Evolutionary conservation across 2,888 invertebrate genomes (phyloP).

Genomic region (Tiliacea aurago): DNA sequence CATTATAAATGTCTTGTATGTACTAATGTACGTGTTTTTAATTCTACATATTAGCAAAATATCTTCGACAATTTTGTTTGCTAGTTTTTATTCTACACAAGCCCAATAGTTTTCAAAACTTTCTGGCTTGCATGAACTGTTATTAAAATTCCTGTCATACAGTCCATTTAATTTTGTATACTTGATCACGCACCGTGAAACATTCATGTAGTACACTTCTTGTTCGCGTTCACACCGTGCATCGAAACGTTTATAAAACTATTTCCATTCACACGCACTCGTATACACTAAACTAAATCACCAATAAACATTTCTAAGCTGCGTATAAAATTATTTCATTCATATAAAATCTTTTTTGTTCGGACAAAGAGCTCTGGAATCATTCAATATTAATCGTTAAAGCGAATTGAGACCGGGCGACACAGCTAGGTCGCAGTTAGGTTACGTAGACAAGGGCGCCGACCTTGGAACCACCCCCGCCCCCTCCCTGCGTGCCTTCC

Average conservation of each 20-base stretch:
- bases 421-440: slow-evolving; percentile 84
- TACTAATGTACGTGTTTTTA: slow-evolving; percentile 9
- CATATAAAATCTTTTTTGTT: slow-evolving; percentile 45
- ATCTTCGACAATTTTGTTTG: slow-evolving; percentile 17
- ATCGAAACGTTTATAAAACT: slow-evolving; percentile 53
- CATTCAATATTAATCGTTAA: slow-evolving; percentile 83
- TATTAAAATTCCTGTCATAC: slow-evolving; percentile 50
- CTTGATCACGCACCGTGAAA: slow-evolving; percentile 47
- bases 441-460: slow-evolving; percentile 86
- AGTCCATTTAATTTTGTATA: slow-evolving; percentile 47
- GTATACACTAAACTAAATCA: slow-evolving; percentile 33
- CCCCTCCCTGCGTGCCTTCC: slow-evolving; percentile 46
- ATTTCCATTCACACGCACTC: slow-evolving; percentile 50
- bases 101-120: slow-evolving; percentile 25
- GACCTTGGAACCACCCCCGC: slow-evolving; percentile 81
- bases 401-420: slow-evolving; percentile 80
- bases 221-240: slow-evolving; percentile 33
- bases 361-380: slow-evolving; percentile 63
- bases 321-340: slow-evolving; percentile 55
- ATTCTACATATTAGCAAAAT: slow-evolving; percentile 32
- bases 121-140: slow-evolving; percentile 25
- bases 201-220: slow-evolving; percentile 43
- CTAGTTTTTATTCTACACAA: slow-evolving; percentile 46
- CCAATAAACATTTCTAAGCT: slow-evolving; percentile 36
- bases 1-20: slow-evolving; percentile 2